Conservation (phyloP, 2,113 vertebrate species). For the Campylomormyrus tamandua region DNA sequence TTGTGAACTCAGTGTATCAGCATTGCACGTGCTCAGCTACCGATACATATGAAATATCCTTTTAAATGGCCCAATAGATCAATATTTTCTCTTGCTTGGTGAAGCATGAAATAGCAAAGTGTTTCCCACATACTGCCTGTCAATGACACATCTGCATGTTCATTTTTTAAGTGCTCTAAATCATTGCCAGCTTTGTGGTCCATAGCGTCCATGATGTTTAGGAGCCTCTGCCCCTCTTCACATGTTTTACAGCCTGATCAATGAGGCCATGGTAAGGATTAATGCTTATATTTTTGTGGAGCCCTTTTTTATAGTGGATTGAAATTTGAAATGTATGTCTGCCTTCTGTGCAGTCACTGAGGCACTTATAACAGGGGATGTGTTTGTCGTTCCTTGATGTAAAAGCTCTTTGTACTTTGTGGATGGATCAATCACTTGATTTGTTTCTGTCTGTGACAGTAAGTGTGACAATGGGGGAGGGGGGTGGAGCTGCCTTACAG, state of each 20-base stretch:
- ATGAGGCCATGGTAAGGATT: slow-evolving; percentile 14
- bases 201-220: slow-evolving; percentile 15
- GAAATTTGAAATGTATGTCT: background rate
- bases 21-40: background rate
- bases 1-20: background rate
- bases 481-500: background rate
- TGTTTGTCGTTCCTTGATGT: background rate
- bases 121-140: background rate
- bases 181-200: slow-evolving; percentile 8
- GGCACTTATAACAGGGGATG: background rate
- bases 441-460: background rate
- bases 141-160: slow-evolving; percentile 12
- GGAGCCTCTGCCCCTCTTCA: slow-evolving; percentile 11
- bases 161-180: slow-evolving; percentile 26
- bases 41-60: background rate
- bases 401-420: background rate
- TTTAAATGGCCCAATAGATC: background rate
- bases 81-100: background rate
- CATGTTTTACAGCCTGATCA: slow-evolving; percentile 16
- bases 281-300: slow-evolving; percentile 12
- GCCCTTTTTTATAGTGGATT: slow-evolving; percentile 7
- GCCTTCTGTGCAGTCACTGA: background rate
- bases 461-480: background rate
- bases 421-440: slow-evolving; percentile 1
- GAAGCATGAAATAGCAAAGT: background rate